Base-by-base conservation (phyloP, 1,140 invertebrate genomes). In the Gonioctena quinquepunctata region DNA sequence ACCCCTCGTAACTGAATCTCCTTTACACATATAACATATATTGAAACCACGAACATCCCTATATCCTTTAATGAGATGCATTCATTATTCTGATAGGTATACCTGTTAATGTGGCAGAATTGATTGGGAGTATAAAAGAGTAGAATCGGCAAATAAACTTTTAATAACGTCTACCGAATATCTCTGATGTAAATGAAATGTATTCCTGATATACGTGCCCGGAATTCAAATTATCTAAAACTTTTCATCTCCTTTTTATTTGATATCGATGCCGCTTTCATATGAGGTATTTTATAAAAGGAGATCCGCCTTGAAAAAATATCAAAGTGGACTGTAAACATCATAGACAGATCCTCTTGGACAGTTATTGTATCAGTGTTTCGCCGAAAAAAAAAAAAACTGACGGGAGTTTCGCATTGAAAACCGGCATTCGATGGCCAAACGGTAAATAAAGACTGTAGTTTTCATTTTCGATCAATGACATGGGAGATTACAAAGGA, bases 131-230 rank as follows among this genome's bases (percentile, higher is more conserved):
- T n/a, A n/a, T n/a, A n/a, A n/a, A n/a, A 8, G 33, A n/a, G 16
- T 42, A 42, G 33, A 42, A 42, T 3, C 16, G 16, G 33, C 33
- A 42, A 42, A 42, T 42, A 54, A 54, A 54, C 50, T 54, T 54
- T 54, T 22, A 54, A 54, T 54, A 54, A 54, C 50, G 50, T 54
- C 50, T 54, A 54, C 19, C 16, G 50, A 0, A 54, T 54, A 19
- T 54, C 7, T 54, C 50, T 18, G 16, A 54, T 54, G 50, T 54
- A 54, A 54, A 54, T 54, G 50, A 54, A 54, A 54, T 54, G 50
- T 54, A 54, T 54, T 54, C 50, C 50, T 54, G 50, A 54, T 18
- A 54, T 11, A 54, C 50, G 50, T 54, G 50, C 18, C 21, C 50
- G 50, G 50, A 22, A 19, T 54, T 7, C 18, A 22, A 54, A 54